phyloP scores from a whole-genome alignment of 2,113 vertebrate species.

The Chelonoidis abingdonii region DNA sequence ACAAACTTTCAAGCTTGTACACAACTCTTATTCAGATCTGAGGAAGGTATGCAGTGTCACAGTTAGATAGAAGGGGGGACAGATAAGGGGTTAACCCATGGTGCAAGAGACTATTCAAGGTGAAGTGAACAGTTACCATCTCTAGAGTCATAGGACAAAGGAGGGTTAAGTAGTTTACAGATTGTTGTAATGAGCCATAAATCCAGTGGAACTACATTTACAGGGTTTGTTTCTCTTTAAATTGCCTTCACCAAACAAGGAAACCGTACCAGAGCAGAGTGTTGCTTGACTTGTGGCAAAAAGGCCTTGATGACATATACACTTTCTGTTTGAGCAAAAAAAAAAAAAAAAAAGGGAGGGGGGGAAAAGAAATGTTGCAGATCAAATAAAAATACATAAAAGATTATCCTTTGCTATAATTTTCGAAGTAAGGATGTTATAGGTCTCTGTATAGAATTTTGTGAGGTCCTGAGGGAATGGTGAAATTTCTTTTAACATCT shows the following conservation, averaged over 20 bases:
- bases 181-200: not conserved
- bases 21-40: not conserved
- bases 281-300: not conserved
- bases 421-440: not conserved
- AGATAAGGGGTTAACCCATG: not conserved
- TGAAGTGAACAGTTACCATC: not conserved
- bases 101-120: not conserved
- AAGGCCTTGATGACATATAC: accelerated
- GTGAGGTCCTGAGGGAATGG: not conserved
- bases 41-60: not conserved
- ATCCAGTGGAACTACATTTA: not conserved
- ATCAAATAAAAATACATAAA: not conserved
- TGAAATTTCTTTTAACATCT: not conserved
- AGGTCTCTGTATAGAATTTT: accelerated
- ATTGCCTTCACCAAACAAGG: not conserved
- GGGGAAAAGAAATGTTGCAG: not conserved
- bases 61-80: not conserved
- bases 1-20: not conserved
- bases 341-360: not conserved
- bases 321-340: not conserved
- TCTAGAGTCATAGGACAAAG: not conserved
- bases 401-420: not conserved
- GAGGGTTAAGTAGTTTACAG: not conserved
- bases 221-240: not conserved
- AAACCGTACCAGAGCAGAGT: not conserved